Percentiles rank a stretch among this genome's conserved stretches.
Conservation (phyloP, 2,888 invertebrate genomes). For the Drosophila differens region DNA sequence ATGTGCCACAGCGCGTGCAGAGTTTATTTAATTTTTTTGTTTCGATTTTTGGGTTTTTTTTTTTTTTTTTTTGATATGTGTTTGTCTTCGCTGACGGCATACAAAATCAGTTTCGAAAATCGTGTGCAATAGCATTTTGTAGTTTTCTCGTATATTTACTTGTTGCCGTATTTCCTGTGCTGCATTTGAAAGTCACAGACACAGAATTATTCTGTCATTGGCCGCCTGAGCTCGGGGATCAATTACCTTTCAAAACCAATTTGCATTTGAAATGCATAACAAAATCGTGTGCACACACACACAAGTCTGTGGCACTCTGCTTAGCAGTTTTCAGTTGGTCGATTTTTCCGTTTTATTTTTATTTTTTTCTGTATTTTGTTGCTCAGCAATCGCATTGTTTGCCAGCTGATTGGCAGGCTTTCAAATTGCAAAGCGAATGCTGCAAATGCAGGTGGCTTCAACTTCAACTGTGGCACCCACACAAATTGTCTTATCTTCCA, state of each 20-base stretch:
- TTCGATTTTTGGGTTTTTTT: slow-evolving; percentile 32
- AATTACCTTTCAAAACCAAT: slow-evolving; percentile 80
- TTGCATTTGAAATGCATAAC: slow-evolving; percentile 80
- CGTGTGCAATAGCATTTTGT: slow-evolving; percentile 31
- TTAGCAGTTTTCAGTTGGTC: slow-evolving; percentile 13
- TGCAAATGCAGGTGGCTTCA: slow-evolving; percentile 69
- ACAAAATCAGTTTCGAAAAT: slow-evolving; percentile 59
- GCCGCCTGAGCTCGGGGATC: slow-evolving; percentile 58
- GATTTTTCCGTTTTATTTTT: background rate
- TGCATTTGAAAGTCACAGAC: slow-evolving; percentile 69
- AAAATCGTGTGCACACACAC: slow-evolving; percentile 75
- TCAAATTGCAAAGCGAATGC: slow-evolving; percentile 59
- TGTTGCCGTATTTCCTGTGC: slow-evolving; percentile 56
- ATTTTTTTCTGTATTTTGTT: background rate
- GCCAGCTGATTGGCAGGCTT: slow-evolving; percentile 76
- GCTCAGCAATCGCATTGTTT: slow-evolving; percentile 43
- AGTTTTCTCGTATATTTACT: slow-evolving; percentile 9
- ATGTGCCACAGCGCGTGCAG: slow-evolving; percentile 67
- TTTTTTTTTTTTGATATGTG: slow-evolving; percentile 21
- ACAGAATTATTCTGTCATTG: slow-evolving; percentile 73
- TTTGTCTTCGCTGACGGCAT: slow-evolving; percentile 59
- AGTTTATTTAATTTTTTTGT: slow-evolving; percentile 64
- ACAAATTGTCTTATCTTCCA: slow-evolving; percentile 66
- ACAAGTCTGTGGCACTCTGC: slow-evolving; percentile 33
- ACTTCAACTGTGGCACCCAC: slow-evolving; percentile 64